Conservation (phyloP, 2,888 invertebrate genomes). For the Cryptocephalus moraei region DNA sequence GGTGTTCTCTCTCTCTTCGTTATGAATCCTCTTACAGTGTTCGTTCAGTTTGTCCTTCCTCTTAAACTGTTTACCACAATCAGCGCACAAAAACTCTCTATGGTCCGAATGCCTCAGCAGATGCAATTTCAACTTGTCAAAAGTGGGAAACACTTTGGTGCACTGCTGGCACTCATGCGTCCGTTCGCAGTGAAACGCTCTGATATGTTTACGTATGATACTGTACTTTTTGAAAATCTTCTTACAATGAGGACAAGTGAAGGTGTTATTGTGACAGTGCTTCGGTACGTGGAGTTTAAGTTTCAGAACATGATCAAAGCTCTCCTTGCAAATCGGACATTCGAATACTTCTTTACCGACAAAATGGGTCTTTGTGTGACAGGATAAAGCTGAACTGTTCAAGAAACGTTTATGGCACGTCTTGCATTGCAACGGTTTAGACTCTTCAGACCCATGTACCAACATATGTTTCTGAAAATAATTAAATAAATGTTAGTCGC, state of each 20-base stretch:
- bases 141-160: conserved; percentile 56
- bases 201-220: conserved; percentile 57
- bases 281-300: conserved; percentile 56
- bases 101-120: conserved; percentile 55
- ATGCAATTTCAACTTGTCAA: conserved; percentile 64
- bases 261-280: conserved; percentile 54
- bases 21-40: conserved; percentile 59
- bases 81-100: conserved; percentile 59
- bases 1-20: conserved; percentile 35
- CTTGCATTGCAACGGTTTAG: conserved; percentile 58
- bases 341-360: conserved; percentile 53
- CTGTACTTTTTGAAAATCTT: conserved; percentile 60
- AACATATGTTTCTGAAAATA: conserved; percentile 48
- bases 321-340: conserved; percentile 62
- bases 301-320: conserved; percentile 53
- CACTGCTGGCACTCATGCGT: conserved; percentile 60
- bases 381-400: conserved; percentile 60
- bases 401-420: conserved; percentile 57
- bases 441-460: conserved; percentile 55
- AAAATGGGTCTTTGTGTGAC: conserved; percentile 60
- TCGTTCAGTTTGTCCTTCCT: conserved; percentile 65
- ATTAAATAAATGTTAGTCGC: conserved; percentile 6
- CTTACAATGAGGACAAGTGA: conserved; percentile 58
- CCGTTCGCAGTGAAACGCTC: conserved; percentile 59
- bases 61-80: conserved; percentile 69